Evolutionary conservation across 2,113 vertebrate genomes (phyloP).

Genomic region (Psilopsiagon aurifrons): DNA sequence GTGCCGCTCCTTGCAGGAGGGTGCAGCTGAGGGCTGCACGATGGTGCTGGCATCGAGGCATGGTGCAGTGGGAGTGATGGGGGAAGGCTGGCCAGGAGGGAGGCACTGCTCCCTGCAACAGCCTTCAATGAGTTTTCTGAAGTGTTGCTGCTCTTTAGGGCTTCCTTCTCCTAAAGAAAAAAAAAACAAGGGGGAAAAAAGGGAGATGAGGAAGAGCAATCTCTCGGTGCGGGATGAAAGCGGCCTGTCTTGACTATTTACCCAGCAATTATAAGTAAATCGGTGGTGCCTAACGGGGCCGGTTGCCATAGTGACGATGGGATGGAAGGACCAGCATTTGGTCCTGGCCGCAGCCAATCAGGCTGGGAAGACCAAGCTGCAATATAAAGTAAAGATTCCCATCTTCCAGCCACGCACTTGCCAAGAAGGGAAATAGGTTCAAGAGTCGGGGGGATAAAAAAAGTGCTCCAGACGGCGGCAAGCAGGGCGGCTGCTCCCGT

Average conservation of each 20-base stretch:
- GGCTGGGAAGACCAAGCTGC: constrained; percentile 87
- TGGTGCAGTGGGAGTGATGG: background rate
- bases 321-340: constrained; percentile 93
- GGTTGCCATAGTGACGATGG: constrained; percentile 97
- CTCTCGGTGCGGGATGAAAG: constrained; percentile 53
- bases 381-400: constrained; percentile 93
- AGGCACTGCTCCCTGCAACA: background rate
- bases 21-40: background rate
- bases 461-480: constrained; percentile 81
- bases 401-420: constrained; percentile 88
- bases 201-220: background rate
- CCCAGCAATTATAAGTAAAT: constrained; percentile 85
- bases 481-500: constrained; percentile 81
- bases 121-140: constrained; percentile 42
- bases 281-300: constrained; percentile 87
- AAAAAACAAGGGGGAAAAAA: background rate
- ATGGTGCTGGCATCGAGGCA: accelerated
- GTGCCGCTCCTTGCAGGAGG: accelerated
- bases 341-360: constrained; percentile 93
- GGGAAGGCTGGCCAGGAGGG: background rate
- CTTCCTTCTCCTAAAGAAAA: background rate
- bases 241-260: constrained; percentile 75
- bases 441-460: constrained; percentile 75
- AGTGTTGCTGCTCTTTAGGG: constrained; percentile 24
- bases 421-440: constrained; percentile 85